Conservation (phyloP, 2,888 invertebrate species). For the Entomobrya multifasciata region DNA sequence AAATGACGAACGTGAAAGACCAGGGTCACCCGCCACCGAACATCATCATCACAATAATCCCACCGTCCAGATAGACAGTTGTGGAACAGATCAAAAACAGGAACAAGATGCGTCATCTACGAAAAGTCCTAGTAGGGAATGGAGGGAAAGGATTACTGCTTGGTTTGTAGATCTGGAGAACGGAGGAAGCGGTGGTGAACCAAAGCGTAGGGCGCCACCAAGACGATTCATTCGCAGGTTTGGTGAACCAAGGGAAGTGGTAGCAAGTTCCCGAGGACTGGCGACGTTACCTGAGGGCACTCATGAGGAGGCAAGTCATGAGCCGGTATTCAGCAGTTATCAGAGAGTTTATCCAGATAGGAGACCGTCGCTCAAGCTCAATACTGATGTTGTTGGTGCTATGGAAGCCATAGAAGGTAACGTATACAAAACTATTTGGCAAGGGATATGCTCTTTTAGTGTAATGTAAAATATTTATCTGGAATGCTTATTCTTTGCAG, state of each 20-base stretch:
- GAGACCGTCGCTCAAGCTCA: slow-evolving; percentile 89
- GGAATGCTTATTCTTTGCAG: slow-evolving; percentile 81
- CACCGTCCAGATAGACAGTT: slow-evolving; percentile 74
- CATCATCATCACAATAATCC: slow-evolving; percentile 73
- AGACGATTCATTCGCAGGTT: slow-evolving; percentile 78
- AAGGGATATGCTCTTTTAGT: no score
- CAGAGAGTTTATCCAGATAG: slow-evolving; percentile 88
- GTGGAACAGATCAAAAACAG: slow-evolving; percentile 70
- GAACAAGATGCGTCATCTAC: slow-evolving; percentile 36
- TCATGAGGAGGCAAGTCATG: slow-evolving; percentile 80
- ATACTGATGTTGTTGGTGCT: slow-evolving; percentile 90
- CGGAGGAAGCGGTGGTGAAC: slow-evolving; percentile 84
- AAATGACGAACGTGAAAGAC: slow-evolving; percentile 87
- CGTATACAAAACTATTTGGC: no score
- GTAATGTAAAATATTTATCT: background rate
- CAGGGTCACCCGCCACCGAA: slow-evolving; percentile 84
- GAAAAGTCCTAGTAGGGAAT: slow-evolving; percentile 84
- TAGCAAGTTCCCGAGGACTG: slow-evolving; percentile 85
- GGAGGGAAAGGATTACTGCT: slow-evolving; percentile 94
- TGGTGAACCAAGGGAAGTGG: slow-evolving; percentile 83
- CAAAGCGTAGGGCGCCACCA: slow-evolving; percentile 84
- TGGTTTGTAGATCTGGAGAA: slow-evolving; percentile 94
- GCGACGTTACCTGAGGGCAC: slow-evolving; percentile 89
- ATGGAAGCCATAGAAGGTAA: slow-evolving; percentile 93
- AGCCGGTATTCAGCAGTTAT: slow-evolving; percentile 81